phyloP scores from a whole-genome alignment of 2,113 vertebrate species.

The Chionodraco myersi region DNA sequence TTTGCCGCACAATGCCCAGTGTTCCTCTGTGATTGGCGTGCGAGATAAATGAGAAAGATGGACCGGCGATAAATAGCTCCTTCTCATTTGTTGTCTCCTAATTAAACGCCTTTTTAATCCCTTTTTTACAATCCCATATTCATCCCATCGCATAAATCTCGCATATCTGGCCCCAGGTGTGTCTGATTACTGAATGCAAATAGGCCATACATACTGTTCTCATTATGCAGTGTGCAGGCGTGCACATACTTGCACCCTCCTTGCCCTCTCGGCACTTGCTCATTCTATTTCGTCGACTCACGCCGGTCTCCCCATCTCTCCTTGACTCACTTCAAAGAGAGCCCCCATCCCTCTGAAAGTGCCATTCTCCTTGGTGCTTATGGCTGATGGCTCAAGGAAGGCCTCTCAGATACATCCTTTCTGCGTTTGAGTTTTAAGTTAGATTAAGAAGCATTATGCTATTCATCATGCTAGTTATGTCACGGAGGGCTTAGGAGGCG shows the following conservation, averaged over 20 bases:
- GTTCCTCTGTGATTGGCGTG: slow-evolving; percentile 38
- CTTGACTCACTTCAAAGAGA: slow-evolving; percentile 77
- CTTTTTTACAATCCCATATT: slow-evolving; percentile 55
- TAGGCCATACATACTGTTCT: slow-evolving; percentile 48
- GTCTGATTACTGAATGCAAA: slow-evolving; percentile 69
- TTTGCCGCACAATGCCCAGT: slow-evolving; percentile 16
- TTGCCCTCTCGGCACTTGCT: slow-evolving; percentile 50
- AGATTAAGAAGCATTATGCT: slow-evolving; percentile 37
- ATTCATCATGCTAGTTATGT: slow-evolving; percentile 41
- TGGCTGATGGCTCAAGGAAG: slow-evolving; percentile 70
- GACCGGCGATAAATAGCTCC: slow-evolving; percentile 50
- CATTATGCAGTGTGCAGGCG: slow-evolving; percentile 41
- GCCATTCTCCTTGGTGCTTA: no score
- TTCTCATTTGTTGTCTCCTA: slow-evolving; percentile 52
- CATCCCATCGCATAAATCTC: slow-evolving; percentile 34
- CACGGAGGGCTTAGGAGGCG: slow-evolving; percentile 22
- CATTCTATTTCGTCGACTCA: slow-evolving; percentile 61
- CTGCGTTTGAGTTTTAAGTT: slow-evolving; percentile 48
- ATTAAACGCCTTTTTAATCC: slow-evolving; percentile 67
- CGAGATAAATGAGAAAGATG: slow-evolving; percentile 55
- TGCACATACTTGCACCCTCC: slow-evolving; percentile 53
- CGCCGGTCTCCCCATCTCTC: slow-evolving; percentile 64
- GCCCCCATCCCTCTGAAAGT: slow-evolving; percentile 58
- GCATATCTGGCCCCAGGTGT: slow-evolving; percentile 56
- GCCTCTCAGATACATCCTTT: slow-evolving; percentile 63